Evolutionary conservation across 2,113 vertebrate species (phyloP).

Genomic region (Brachirus orientalis): DNA sequence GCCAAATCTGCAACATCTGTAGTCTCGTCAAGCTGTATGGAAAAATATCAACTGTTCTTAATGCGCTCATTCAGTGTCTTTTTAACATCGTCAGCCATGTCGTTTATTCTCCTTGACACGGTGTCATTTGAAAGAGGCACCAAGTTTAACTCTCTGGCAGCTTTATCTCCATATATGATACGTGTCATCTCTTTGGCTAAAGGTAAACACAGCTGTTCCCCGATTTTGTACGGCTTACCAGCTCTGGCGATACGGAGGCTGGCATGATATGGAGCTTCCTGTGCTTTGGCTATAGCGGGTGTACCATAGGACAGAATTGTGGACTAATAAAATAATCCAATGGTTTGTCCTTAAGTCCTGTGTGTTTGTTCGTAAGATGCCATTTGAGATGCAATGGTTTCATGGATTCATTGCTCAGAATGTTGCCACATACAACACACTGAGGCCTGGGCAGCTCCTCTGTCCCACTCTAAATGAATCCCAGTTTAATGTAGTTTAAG

Average conservation of each 20-base stretch:
- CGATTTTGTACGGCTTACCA: constrained; percentile 1
- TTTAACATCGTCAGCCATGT: constrained; percentile 1
- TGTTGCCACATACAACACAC: no score
- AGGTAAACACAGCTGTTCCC: not conserved
- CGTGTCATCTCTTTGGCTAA: constrained; percentile 14
- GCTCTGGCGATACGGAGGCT: constrained; percentile 11
- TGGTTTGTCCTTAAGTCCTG: no score
- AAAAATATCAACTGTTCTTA: constrained; percentile 25
- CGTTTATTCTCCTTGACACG: not conserved
- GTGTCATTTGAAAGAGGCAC: constrained; percentile 13
- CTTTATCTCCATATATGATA: constrained; percentile 11
- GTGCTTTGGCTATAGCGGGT: no score
- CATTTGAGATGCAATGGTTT: no score
- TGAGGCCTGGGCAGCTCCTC: no score
- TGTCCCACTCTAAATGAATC: no score
- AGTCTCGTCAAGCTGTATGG: constrained; percentile 21
- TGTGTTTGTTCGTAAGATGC: no score
- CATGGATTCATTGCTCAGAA: no score
- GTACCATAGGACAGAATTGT: no score
- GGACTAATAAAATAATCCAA: no score
- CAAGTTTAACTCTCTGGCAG: constrained; percentile 1
- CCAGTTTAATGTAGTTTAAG: no score
- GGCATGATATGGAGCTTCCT: no score
- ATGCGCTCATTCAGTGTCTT: constrained; percentile 9
- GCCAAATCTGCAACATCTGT: constrained; percentile 13